A percentile compares a stretch with the other conserved stretches of the same genome.
Conservation (phyloP, 2,888 invertebrate genomes). For the Malachius bipustulatus region DNA sequence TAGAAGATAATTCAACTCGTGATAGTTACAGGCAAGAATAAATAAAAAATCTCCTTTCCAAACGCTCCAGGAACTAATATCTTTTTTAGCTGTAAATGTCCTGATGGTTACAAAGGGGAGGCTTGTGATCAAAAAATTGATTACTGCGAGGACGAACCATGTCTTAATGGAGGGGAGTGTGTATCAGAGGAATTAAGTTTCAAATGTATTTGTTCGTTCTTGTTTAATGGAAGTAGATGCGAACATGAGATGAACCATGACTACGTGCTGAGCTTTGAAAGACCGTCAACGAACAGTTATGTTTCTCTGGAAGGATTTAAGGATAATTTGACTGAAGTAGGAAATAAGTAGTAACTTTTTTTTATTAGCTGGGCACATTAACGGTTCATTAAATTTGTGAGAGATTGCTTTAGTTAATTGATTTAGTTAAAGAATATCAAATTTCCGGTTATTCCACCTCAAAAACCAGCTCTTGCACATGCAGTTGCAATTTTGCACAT, state of each 20-base stretch:
- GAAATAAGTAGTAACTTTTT: slow-evolving; percentile 5
- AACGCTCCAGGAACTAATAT: background rate
- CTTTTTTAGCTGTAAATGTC: slow-evolving; percentile 43
- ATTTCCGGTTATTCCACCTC: no score
- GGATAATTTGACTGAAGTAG: slow-evolving; percentile 38
- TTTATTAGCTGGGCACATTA: background rate
- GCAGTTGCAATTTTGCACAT: no score
- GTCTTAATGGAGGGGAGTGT: slow-evolving; percentile 36
- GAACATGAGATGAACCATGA: slow-evolving; percentile 38
- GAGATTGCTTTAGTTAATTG: no score
- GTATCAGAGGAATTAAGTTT: slow-evolving; percentile 28
- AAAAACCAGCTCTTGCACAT: no score
- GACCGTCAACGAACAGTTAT: slow-evolving; percentile 47
- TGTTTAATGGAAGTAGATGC: slow-evolving; percentile 41
- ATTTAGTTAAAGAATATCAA: no score
- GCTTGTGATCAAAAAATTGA: slow-evolving; percentile 39
- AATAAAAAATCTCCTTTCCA: background rate
- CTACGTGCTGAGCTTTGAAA: slow-evolving; percentile 45
- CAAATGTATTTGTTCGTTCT: slow-evolving; percentile 40
- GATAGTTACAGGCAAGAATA: slow-evolving; percentile 34
- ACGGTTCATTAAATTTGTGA: no score
- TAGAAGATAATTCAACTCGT: slow-evolving; percentile 33
- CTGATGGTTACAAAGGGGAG: slow-evolving; percentile 41
- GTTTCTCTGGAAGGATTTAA: slow-evolving; percentile 40
- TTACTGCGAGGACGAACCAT: slow-evolving; percentile 37